These are phyloP conservation scores for Trissonchulus sp. DNA, from an alignment of 2,888 invertebrate genomes.

Conservation along the genomic window DNA sequence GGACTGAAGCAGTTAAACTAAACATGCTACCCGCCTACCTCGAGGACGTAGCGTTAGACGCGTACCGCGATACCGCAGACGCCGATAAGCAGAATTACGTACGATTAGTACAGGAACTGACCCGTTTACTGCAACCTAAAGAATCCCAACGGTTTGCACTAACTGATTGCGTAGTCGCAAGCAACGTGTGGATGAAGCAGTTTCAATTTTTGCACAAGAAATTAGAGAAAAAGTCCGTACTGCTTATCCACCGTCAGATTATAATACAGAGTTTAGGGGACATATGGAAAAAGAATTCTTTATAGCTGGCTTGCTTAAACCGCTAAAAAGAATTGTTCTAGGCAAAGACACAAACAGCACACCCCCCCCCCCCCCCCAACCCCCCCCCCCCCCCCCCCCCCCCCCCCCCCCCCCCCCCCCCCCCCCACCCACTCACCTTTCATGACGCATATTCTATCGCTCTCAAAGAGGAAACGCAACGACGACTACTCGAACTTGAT, in stretches of 20 bases:
- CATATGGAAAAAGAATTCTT: slow-evolving; percentile 22
- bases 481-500: no score
- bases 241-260: neutral
- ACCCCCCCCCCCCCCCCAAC: no score
- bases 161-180: neutral
- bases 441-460: no score
- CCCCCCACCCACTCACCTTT: no score
- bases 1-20: neutral
- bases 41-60: neutral
- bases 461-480: no score
- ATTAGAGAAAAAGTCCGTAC: neutral
- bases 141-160: neutral
- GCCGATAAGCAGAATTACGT: neutral
- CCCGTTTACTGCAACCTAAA: neutral
- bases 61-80: neutral
- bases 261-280: neutral
- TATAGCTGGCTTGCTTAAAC: slow-evolving; percentile 2
- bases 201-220: neutral
- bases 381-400: no score
- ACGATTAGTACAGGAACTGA: neutral
- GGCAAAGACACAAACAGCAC: no score
- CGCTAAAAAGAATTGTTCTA: neutral
- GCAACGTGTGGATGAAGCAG: neutral
- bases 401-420: no score
- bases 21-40: neutral